Base-by-base conservation (phyloP, 1,140 invertebrate genomes). In the Brachionus rubens region DNA sequence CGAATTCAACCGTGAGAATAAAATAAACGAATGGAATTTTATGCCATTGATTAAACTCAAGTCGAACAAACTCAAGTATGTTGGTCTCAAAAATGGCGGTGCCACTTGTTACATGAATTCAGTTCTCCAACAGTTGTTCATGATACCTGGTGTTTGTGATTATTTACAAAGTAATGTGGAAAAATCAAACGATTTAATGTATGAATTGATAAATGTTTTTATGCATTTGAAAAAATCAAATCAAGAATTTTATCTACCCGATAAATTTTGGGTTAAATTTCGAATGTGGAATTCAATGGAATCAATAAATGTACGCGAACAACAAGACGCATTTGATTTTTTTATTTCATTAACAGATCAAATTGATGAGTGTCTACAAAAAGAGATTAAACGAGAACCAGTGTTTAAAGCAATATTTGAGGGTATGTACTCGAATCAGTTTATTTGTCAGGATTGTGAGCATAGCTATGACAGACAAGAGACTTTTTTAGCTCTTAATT, bases 91-190 rank as follows among this genome's bases (percentile, higher is more conserved):
- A 78, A 85, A 85, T 80, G 84, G 84, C 72, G 96, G 96, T 16
- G 95, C 96, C 30, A 99, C 96, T 0, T 99, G 96, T 84, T 99
- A 99, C 84, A 98, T 99, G 96, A 99, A 99, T 85, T 97, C 94
- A 14, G 94, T 99, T 46, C 85, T 99, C 77, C 96, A 99, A 84
- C 95, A 98, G 84, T 77, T 85, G 19, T 85, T 80, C 78, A 85
- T 85, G 83, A 80, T 80, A 36, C 83, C 83, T 1, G 82, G 81
- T 9, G 79, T 84, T 46, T 79, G 82, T 9, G 82, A 84, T 54
- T 78, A 79, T 54, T 79, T 85, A 1, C 78, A 84, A 5, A 19
- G 33, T 5, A 59, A 5, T 28, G 68, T 75, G 16, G 76, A 79
- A 41, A 80, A 83, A 24, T 79, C 80, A 24, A 76, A 78, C 6